Evolutionary conservation across 2,113 vertebrate species (phyloP).

Genomic region (Neoarius graeffei): DNA sequence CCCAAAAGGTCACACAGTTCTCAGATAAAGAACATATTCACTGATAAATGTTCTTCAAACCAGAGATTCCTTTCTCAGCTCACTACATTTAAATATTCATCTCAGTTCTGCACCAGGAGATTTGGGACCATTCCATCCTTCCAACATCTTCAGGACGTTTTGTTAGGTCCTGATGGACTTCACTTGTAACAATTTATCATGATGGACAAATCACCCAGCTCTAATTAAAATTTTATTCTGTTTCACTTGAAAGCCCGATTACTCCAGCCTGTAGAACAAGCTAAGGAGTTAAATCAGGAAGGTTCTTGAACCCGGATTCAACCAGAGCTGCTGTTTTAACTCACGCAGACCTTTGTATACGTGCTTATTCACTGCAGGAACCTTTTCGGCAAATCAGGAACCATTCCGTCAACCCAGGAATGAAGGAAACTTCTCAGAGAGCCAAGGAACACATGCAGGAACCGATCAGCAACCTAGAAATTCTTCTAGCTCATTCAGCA

Average conservation of each 20-base stretch:
- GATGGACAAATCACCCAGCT: neutral
- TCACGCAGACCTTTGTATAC: neutral
- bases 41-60: neutral
- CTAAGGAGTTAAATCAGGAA: neutral
- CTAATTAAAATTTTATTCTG: neutral
- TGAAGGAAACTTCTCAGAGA: neutral
- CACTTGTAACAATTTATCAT: neutral
- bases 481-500: neutral
- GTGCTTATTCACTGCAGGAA: neutral
- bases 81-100: neutral
- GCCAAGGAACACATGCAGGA: neutral
- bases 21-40: conserved; percentile 23
- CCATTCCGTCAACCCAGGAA: neutral
- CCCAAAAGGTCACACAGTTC: conserved; percentile 23
- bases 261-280: neutral
- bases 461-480: neutral
- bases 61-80: neutral
- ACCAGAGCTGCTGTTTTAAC: neutral
- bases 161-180: too few species aligned
- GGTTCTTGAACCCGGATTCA: neutral
- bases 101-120: too few species aligned
- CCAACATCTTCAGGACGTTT: too few species aligned
- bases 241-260: neutral
- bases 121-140: too few species aligned
- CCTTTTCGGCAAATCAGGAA: neutral